These are phyloP conservation scores for Neoascia interrupta DNA, from an alignment of 2,888 invertebrate species.

Conservation along the genomic window DNA sequence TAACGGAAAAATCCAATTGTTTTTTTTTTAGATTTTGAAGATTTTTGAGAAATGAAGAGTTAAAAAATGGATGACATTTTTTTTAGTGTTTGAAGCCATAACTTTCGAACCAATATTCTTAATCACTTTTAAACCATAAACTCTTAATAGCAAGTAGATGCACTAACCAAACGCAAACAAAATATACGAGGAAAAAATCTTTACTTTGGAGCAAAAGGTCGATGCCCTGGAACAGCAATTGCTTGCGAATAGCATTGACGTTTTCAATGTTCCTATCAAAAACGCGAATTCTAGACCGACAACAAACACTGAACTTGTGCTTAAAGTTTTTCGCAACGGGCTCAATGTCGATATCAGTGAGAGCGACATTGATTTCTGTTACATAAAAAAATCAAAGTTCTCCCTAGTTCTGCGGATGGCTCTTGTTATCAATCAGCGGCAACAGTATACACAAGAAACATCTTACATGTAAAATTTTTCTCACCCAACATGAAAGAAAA, in stretches of 20 bases:
- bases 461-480: neutral
- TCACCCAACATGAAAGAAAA: neutral
- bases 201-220: slow-evolving; percentile 3
- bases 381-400: slow-evolving; percentile 1
- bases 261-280: neutral
- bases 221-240: no score
- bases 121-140: no score
- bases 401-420: neutral
- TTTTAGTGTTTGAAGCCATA: no score
- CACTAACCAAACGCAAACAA: neutral
- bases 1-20: no score
- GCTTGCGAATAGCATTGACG: neutral
- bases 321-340: slow-evolving; percentile 3
- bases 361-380: neutral
- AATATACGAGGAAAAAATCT: neutral
- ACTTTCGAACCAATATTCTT: no score
- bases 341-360: neutral
- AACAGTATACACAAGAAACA: neutral
- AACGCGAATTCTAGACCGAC: neutral
- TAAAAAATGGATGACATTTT: no score
- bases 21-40: no score
- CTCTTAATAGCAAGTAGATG: no score
- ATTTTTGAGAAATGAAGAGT: no score
- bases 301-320: neutral
- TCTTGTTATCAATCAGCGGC: slow-evolving; percentile 1